phyloP scores from a whole-genome alignment of 2,888 invertebrate genomes.

The Callyntrura sp. region DNA sequence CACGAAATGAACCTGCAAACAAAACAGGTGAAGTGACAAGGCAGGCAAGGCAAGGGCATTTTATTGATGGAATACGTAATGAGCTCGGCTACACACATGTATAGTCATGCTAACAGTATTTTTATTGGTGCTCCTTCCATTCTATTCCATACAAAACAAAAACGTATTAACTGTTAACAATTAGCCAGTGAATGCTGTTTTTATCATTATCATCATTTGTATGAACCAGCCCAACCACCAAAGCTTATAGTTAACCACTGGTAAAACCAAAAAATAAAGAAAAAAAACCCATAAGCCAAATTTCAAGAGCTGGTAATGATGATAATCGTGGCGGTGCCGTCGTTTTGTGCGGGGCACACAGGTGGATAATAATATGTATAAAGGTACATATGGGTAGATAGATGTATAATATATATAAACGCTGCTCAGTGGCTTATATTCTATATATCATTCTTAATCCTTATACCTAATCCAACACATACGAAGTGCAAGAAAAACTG shows the following conservation, averaged over 20 bases:
- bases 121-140: neutral
- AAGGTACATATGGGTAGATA: too few relatives aligned
- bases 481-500: neutral
- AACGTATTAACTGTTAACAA: neutral
- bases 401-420: neutral
- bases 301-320: neutral
- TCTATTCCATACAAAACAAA: neutral
- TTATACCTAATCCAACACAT: neutral
- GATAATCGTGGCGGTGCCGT: neutral
- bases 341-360: too few relatives aligned
- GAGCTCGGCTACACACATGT: neutral
- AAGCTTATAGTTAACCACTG: neutral
- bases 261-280: neutral
- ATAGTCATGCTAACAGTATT: neutral
- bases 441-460: neutral
- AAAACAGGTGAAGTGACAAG: constrained; percentile 53
- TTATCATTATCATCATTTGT: neutral
- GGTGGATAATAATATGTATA: too few relatives aligned
- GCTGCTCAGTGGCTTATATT: neutral
- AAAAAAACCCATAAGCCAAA: neutral
- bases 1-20: constrained; percentile 28
- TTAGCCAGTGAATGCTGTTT: neutral
- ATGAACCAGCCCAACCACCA: neutral
- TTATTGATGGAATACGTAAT: constrained; percentile 58
- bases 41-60: constrained; percentile 65